Base-by-base conservation (phyloP, 2,113 vertebrate species). In the Choloepus hoffmanni region DNA sequence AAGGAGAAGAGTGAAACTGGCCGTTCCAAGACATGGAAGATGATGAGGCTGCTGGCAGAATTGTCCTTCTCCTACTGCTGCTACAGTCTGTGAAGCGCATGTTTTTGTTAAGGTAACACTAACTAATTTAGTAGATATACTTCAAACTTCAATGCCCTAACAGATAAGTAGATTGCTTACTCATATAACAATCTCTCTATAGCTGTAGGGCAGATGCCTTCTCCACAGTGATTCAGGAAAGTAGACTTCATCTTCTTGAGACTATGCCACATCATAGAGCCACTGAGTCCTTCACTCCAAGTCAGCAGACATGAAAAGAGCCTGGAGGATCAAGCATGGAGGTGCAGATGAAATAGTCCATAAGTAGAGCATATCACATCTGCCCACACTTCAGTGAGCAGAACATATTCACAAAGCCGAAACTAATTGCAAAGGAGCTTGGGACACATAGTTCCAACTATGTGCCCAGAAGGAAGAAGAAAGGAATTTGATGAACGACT, bases 181-280 rank as follows among this genome's bases (percentile, higher is more conserved):
- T 50, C 30, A 50, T 26, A 6, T 10, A 68, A 50, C 28, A 72
- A 40, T 43, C 7, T 55, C 7, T 28, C 36, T 36, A 30, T 4
- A n/a, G 26, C 26, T 82, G 0, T 1, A 33, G 33, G 21, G 6
- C 9, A 48, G 14, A 0, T 13, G 21, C 18, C 60, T 87, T 77
- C 21, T 0, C 14, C 21, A 16, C 19, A n/a, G 2, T 3, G 3
- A 36, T 21, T 43, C 45, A 30, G 8, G 26, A 43, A 50, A 15
- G 23, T 7, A 50, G 48, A 11, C 19, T 86, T 92, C 48, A 50
- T 92, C 88, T 55, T 86, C 63, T 53, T 73, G 81, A 48, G 81
- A 15, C 5, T 50, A 8, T 5, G 68, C 7, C 18, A 55, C 30
- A 45, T 43, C n/a, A 55, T 0, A 24, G 2, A 76, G 9, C 18